Percentiles rank a stretch among this genome's conserved stretches.
Evolutionary conservation across 2,113 vertebrate species (phyloP).

Genomic region (pig (Sus scrofa)): T2T-Sscrofa CM000818.6:78237501-78238000

Average conservation of each 20-base stretch:
- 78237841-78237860: not conserved
- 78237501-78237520: not conserved
- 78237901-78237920: not conserved
- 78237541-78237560: not conserved
- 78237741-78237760: not conserved
- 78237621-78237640: not conserved
- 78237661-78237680: not conserved
- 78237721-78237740: not conserved
- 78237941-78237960: not conserved
- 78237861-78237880: not conserved
- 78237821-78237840: not conserved
- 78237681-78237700: not conserved
- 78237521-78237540: not conserved
- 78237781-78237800: not conserved
- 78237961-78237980: not conserved
- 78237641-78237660: not conserved
- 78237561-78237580: not conserved
- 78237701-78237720: not conserved
- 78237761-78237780: not conserved
- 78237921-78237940: not conserved
- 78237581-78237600: not conserved
- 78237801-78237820: not conserved
- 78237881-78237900: not conserved
- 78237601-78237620: not conserved
- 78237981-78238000: not conserved